A percentile compares a stretch with the other conserved stretches of the same genome.
phyloP scores from a whole-genome alignment of 2,888 invertebrate genomes.

The Cosmia pyralina region DNA sequence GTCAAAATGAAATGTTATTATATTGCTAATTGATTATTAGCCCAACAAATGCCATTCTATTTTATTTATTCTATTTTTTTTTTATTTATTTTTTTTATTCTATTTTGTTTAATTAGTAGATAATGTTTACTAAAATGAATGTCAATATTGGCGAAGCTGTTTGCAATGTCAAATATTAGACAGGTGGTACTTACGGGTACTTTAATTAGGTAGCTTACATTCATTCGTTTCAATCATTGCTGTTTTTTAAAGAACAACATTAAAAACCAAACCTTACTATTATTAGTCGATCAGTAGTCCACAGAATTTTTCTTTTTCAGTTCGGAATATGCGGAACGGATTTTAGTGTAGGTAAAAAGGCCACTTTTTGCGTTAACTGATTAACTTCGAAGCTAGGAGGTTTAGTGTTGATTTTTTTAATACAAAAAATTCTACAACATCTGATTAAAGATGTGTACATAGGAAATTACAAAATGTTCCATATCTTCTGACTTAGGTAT shows the following conservation, averaged over 20 bases:
- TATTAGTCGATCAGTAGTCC: too few species aligned
- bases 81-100: too few species aligned
- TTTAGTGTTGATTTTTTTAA: too few species aligned
- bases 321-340: too few species aligned
- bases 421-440: too few species aligned
- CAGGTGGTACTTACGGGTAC: neutral
- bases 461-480: too few species aligned
- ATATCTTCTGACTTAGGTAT: too few species aligned
- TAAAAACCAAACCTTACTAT: neutral
- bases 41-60: neutral
- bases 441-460: too few species aligned
- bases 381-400: too few species aligned
- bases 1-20: neutral
- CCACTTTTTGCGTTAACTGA: too few species aligned
- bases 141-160: conserved; percentile 30
- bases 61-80: too few species aligned
- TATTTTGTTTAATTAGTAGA: neutral
- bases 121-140: conserved; percentile 1
- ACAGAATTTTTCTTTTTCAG: neutral
- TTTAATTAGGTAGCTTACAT: neutral
- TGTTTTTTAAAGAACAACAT: neutral
- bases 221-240: conserved; percentile 12
- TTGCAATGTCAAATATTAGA: conserved; percentile 14
- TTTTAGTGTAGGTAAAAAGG: too few species aligned
- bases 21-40: neutral